phyloP scores from a whole-genome alignment of 1,140 invertebrate genomes.

The Reticulitermes speratus region DNA sequence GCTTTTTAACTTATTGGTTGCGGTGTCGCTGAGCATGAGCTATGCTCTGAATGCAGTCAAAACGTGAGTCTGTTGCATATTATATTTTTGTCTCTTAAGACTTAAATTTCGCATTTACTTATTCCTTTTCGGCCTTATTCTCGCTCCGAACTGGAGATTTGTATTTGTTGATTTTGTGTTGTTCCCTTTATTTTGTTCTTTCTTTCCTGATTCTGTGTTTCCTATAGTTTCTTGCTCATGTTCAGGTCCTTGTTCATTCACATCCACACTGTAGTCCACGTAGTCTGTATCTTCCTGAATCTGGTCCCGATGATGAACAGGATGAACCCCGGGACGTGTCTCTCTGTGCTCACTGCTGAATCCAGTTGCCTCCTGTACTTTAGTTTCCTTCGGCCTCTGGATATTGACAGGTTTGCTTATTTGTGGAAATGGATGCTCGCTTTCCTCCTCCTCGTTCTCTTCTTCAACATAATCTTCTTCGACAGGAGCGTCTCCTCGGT shows the following conservation, averaged over 20 bases:
- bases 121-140: conserved; percentile 26
- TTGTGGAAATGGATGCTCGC: conserved; percentile 34
- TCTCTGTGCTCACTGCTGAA: conserved; percentile 34
- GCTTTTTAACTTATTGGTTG: not conserved
- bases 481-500: conserved; percentile 32
- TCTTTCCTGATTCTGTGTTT: conserved; percentile 26
- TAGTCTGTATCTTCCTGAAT: conserved; percentile 32
- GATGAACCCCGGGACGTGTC: conserved; percentile 37
- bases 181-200: conserved; percentile 26
- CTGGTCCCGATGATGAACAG: conserved; percentile 30
- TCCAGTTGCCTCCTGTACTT: conserved; percentile 34
- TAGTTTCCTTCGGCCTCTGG: conserved; percentile 21
- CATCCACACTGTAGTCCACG: not conserved
- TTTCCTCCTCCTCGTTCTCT: conserved; percentile 40
- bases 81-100: not conserved
- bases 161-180: not conserved
- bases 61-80: not conserved
- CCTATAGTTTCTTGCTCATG: not conserved
- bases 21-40: not conserved
- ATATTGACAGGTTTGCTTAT: conserved; percentile 3
- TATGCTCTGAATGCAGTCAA: not conserved
- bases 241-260: not conserved
- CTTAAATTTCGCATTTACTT: not conserved
- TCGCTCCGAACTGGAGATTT: conserved; percentile 17
- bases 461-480: conserved; percentile 39